Conservation (phyloP, 2,888 invertebrate genomes). For the Hyppa rectilinea region DNA sequence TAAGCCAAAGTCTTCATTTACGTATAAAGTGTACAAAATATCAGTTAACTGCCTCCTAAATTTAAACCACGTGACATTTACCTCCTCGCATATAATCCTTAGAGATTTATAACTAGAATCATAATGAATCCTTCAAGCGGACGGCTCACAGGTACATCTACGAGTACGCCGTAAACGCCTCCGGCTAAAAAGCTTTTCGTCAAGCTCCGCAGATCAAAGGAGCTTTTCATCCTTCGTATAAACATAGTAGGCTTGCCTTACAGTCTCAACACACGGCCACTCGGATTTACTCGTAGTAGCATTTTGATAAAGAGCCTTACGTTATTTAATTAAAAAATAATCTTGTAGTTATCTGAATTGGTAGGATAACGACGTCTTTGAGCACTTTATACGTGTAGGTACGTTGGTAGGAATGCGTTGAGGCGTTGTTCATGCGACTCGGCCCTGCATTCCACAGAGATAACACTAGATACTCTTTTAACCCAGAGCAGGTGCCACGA, state of each 20-base stretch:
- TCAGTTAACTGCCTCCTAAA: conserved; percentile 18
- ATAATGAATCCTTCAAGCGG: conserved; percentile 64
- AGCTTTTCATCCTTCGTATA: conserved; percentile 68
- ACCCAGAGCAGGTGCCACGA: conserved; percentile 72
- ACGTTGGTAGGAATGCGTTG: conserved; percentile 72
- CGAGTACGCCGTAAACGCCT: conserved; percentile 55
- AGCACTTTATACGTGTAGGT: conserved; percentile 67
- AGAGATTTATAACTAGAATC: conserved; percentile 51
- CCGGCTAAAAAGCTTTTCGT: conserved; percentile 71
- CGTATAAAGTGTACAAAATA: conserved; percentile 3
- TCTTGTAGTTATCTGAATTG: conserved; percentile 60
- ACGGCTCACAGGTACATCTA: conserved; percentile 66
- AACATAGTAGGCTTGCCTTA: conserved; percentile 48
- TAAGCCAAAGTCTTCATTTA: not conserved
- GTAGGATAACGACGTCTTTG: conserved; percentile 63
- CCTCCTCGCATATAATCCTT: conserved; percentile 37
- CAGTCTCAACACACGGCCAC: conserved; percentile 44
- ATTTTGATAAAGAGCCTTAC: conserved; percentile 54
- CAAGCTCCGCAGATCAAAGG: conserved; percentile 73
- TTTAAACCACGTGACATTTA: conserved; percentile 28
- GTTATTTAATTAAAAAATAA: conserved; percentile 71
- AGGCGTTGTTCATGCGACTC: conserved; percentile 73
- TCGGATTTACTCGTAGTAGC: conserved; percentile 54
- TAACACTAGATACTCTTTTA: conserved; percentile 69
- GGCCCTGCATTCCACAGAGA: conserved; percentile 77